Conservation (phyloP, 1,140 invertebrate genomes). For the Hyles vespertilio region DNA sequence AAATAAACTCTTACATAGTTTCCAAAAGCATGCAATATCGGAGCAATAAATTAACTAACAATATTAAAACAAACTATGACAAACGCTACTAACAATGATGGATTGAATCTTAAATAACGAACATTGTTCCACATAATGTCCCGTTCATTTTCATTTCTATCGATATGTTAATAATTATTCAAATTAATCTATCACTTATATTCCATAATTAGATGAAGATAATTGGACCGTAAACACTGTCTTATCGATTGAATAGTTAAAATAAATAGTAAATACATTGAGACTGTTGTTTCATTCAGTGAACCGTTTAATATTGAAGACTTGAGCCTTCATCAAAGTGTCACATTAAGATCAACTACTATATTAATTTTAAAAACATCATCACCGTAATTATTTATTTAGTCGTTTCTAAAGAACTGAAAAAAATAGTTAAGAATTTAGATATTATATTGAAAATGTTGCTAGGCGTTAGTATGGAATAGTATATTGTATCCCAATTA, state of each 20-base stretch:
- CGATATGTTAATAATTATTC: no score
- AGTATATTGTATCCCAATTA: no score
- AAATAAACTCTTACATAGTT: no score
- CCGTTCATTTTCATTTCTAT: no score
- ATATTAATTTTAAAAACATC: neutral
- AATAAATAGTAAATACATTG: conserved; percentile 19
- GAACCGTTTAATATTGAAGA: conserved; percentile 23
- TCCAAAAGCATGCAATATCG: no score
- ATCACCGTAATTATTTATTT: neutral
- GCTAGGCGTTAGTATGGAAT: no score
- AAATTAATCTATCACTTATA: neutral
- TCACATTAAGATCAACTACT: neutral
- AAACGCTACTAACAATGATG: no score
- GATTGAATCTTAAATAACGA: no score
- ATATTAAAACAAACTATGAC: no score
- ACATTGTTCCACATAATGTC: no score
- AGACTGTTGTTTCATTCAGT: conserved; percentile 31
- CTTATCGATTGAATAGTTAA: conserved; percentile 25
- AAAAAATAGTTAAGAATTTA: neutral
- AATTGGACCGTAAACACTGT: conserved; percentile 25
- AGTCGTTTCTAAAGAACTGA: neutral
- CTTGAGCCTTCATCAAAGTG: conserved; percentile 10
- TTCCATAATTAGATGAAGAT: conserved; percentile 22
- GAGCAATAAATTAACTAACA: no score
- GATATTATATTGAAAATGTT: neutral